Percentiles rank a stretch among this genome's conserved stretches.
Conservation (phyloP, 2,888 invertebrate species). For the Spodoptera exigua region DNA sequence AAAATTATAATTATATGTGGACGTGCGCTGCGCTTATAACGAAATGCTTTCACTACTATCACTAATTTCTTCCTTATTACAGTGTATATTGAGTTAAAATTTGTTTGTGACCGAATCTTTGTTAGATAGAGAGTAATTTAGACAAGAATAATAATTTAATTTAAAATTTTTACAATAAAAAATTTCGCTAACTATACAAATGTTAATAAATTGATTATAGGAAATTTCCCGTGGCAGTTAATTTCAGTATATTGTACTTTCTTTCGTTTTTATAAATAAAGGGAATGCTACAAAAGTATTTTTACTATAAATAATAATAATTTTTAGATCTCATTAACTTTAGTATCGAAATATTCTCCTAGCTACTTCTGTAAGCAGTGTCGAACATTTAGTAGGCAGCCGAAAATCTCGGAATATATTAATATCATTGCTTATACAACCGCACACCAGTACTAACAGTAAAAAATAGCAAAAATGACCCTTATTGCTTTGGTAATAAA, state of each 20-base stretch:
- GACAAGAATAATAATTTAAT: conserved; percentile 6
- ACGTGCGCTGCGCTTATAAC: no score
- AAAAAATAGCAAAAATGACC: no score
- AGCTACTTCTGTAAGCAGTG: conserved; percentile 30
- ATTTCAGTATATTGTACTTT: conserved; percentile 56
- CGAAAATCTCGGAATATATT: conserved; percentile 37
- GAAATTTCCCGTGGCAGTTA: conserved; percentile 27
- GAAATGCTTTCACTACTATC: no score
- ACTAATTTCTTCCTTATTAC: no score
- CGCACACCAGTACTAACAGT: no score
- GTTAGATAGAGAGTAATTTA: not conserved
- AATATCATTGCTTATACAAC: conserved; percentile 35
- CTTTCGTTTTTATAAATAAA: conserved; percentile 37
- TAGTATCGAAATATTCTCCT: conserved; percentile 27
- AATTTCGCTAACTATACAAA: conserved; percentile 43
- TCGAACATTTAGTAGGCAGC: conserved; percentile 50
- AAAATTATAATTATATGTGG: not conserved
- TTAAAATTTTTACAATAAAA: conserved; percentile 17
- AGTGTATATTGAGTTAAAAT: no score
- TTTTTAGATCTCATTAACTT: conserved; percentile 27
- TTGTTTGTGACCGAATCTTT: no score
- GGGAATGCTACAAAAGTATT: conserved; percentile 52
- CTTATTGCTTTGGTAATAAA: no score
- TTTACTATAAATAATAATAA: conserved; percentile 26
- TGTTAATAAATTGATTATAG: conserved; percentile 25